Percentiles rank a stretch among this genome's conserved stretches.
These are phyloP conservation scores for Acanthosoma haemorrhoidale DNA, from an alignment of 2,888 invertebrate genomes.

Conservation along the genomic window DNA sequence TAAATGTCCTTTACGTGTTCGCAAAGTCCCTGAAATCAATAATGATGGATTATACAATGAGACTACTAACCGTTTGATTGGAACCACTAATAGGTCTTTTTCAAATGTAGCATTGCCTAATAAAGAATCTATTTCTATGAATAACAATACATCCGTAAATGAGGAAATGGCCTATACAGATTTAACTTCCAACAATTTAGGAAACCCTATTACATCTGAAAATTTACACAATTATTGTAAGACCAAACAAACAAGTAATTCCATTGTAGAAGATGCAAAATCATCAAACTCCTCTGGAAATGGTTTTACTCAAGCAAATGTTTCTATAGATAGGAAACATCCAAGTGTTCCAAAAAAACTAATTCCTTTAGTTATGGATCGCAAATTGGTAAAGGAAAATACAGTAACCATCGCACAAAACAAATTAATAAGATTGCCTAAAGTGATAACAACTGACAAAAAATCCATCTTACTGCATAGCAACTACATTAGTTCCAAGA, in stretches of 20 bases:
- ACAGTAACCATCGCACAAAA: not conserved
- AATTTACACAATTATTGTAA: not conserved
- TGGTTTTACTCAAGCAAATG: no score
- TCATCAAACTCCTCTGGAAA: not conserved
- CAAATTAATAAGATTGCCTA: not conserved
- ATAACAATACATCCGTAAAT: no score
- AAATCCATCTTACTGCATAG: not conserved
- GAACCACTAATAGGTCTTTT: not conserved
- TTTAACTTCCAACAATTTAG: no score
- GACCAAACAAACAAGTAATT: not conserved
- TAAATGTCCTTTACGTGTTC: not conserved
- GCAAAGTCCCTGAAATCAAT: constrained; percentile 3
- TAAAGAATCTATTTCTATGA: no score
- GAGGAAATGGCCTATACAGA: no score
- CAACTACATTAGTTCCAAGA: not conserved
- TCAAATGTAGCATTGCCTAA: not conserved
- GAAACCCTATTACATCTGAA: not conserved
- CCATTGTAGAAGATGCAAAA: not conserved
- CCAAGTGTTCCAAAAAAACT: not conserved
- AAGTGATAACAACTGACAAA: not conserved
- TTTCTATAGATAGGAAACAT: not conserved
- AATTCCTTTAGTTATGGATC: not conserved
- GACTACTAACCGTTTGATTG: not conserved
- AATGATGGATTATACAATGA: not conserved
- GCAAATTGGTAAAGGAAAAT: not conserved